Conservation (phyloP, 2,888 invertebrate species). For the Alviniconcha strummeri region DNA sequence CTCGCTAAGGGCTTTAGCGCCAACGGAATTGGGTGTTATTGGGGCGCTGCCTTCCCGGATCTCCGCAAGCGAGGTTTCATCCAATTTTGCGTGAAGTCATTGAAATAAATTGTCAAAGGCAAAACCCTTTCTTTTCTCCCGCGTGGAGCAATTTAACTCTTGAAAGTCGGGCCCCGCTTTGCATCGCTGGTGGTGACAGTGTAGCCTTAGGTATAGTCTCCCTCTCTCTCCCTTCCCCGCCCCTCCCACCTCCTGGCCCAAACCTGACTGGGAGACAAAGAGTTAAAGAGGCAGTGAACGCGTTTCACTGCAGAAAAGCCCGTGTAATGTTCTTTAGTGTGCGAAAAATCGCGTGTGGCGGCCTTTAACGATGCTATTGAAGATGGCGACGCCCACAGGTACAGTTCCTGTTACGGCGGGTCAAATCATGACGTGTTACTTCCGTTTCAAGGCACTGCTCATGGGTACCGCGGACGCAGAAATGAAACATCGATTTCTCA, state of each 20-base stretch:
- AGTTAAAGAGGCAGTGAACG: neutral
- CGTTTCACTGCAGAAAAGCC: neutral
- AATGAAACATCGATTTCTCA: too few relatives aligned
- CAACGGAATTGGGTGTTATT: neutral
- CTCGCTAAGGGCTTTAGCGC: slow-evolving; percentile 1
- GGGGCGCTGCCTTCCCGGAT: neutral
- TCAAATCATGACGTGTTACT: neutral
- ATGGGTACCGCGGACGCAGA: too few relatives aligned
- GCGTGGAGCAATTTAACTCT: slow-evolving; percentile 11
- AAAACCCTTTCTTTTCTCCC: neutral
- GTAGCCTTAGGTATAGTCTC: neutral
- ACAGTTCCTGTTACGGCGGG: too few relatives aligned
- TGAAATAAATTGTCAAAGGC: slow-evolving; percentile 22
- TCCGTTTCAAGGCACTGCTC: too few relatives aligned
- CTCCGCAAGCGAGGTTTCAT: slow-evolving; percentile 6
- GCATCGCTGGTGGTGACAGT: neutral
- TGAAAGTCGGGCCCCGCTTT: slow-evolving; percentile 17
- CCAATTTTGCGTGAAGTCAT: slow-evolving; percentile 22
- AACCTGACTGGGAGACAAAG: neutral
- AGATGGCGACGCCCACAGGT: too few relatives aligned
- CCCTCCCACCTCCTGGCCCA: neutral
- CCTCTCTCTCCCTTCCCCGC: neutral
- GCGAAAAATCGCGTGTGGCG: neutral
- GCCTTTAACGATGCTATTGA: too few relatives aligned
- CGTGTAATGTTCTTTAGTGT: neutral